Percentiles rank a stretch among this genome's conserved stretches.
Evolutionary conservation across 2,113 vertebrate species (phyloP).

Genomic region (Paradoxurus hermaphroditus): DNA sequence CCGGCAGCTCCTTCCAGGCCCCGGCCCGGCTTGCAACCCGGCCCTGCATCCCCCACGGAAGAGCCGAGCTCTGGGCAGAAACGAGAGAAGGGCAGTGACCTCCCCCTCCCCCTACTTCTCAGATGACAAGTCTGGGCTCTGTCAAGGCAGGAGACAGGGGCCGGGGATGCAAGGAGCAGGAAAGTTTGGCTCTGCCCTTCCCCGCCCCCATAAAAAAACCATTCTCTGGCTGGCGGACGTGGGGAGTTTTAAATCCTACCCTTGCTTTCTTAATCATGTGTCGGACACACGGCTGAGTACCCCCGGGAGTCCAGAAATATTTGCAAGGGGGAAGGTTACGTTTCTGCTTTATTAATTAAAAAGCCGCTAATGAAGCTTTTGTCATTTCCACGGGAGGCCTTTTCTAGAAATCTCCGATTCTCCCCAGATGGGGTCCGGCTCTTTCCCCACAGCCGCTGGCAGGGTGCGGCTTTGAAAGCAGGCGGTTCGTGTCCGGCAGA

Average conservation of each 20-base stretch:
- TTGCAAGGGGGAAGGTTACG: not conserved
- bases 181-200: not conserved
- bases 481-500: not conserved
- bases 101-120: slow-evolving; percentile 19
- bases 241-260: not conserved
- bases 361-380: slow-evolving; percentile 34
- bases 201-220: not conserved
- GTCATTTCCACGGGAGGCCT: not conserved
- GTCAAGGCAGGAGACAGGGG: slow-evolving; percentile 30
- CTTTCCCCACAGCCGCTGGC: not conserved
- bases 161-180: not conserved
- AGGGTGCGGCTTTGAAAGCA: not conserved
- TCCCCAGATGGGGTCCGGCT: slow-evolving; percentile 41
- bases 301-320: slow-evolving; percentile 13
- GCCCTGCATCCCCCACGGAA: not conserved
- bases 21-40: not conserved
- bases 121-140: slow-evolving; percentile 59
- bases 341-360: slow-evolving; percentile 49
- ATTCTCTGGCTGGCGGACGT: not conserved
- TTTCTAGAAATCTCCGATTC: slow-evolving; percentile 38
- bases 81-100: slow-evolving; percentile 44
- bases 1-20: not conserved
- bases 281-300: not conserved
- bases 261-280: not conserved
- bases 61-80: not conserved